Evolutionary conservation across 2,888 invertebrate species (phyloP), one percentile per base, ranked within the genome.

Genomic region (Xanthia icteritia): DNA sequence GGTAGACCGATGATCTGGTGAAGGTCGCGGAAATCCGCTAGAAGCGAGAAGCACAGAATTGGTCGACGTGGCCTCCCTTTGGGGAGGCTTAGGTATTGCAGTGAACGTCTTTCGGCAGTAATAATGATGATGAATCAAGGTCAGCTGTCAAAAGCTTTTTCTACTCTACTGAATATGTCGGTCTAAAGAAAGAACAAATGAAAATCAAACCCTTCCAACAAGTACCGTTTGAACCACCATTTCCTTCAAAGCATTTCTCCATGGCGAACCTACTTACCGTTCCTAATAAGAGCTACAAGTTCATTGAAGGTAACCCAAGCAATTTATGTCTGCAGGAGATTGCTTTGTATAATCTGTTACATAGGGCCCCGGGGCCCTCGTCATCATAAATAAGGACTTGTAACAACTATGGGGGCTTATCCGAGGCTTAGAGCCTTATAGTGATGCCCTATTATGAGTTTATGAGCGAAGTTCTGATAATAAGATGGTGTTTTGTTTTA

Each of bases 291-390:
- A 91, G 90, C 91, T 91, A 90, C 90, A 89, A 91, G 90, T 88
- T 90, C 89, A 90, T 89, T 90, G 91, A 91, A 90, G 91, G 90
- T 91, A 92, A 90, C 90, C 90, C 87, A 86, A 87, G 90, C 93
- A 95, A 95, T 95, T 96, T 96, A 96, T 95, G 93, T 90, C 90
- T 88, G 90, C 93, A 94, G 94, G 93, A 90, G 94, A 95, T 95
- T 95, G 94, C 91, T 89, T 83, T 80, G 83, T 90, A 91, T 93
- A 93, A 95, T 93, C 93, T 92, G 90, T 91, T 85, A 88, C 88
- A 85, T 86, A 81, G 92, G 89, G 66, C 74, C 87, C 87, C 15
- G 73, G 56, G 90, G 89, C 86, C 82, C 86, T 84, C 86, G 83
- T 90, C 88, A 84, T 91, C 93, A 92, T 94, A 95, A 96, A 95